Evolutionary conservation across 2,797 vertebrate genomes (phyloP), one percentile per base, ranked within the genome.

Genomic region (Syncerus caffer): DNA sequence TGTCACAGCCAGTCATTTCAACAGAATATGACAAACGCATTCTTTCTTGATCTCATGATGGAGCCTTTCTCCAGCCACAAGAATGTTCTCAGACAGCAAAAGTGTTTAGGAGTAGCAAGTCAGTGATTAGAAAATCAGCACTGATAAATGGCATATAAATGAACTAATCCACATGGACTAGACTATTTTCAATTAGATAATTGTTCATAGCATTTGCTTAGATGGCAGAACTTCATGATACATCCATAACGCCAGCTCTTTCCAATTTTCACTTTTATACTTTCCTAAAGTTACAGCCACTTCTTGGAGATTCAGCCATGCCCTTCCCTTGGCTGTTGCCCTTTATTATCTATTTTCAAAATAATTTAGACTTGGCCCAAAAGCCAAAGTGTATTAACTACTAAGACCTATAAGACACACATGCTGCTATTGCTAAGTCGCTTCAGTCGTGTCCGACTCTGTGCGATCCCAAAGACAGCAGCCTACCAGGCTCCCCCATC

Each of bases 1-100:
- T 16, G 8, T n/a, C 16, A 0, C 4, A 42, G 10, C 60, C 86
- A 31, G 16, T 51, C 67, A 29, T 34, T 13, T 62, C 86, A 90
- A 47, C 19, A 0, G 7, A 23, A 64, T 6, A 13, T 0, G 3
- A 4, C 6, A 5, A 38, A 71, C 51, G 17, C 29, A 5, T n/a
- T 27, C 50, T 23, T 57, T 13, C 4, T 19, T 4, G 16, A 38
- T 25, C 79, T 64, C 14, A 8, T 34, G 53, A 34, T 21, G 6
- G 2, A 64, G 87, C 9, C 23, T 15, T 45, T 27, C 62, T 25
- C 34, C 2, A 58, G 29, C 25, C 47, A 12, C 45, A 60, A 23
- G 0, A 19, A 31, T 17, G 19, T 10, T 31, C 78, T 55, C 67
- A n/a, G 42, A 25, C 23, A 42, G 64, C 57, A 23, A 57, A 25